Percentiles rank a stretch among this genome's conserved stretches.
phyloP scores from a whole-genome alignment of 2,888 invertebrate genomes.

The Endomychus coccineus region DNA sequence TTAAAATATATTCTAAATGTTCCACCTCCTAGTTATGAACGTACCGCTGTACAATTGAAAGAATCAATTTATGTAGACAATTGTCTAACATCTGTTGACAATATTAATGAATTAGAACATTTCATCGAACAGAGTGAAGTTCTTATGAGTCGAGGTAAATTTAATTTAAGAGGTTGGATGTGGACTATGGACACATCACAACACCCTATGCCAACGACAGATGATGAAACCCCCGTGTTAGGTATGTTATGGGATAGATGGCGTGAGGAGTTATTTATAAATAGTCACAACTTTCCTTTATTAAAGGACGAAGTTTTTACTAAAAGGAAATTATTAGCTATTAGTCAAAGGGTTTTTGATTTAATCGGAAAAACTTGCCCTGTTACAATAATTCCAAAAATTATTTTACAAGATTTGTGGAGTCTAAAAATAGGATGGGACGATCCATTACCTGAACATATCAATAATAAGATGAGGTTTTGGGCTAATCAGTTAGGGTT shows the following conservation, averaged over 20 bases:
- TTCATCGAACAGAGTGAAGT: not conserved
- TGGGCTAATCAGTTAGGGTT: slow-evolving; percentile 10
- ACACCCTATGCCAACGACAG: too few species aligned
- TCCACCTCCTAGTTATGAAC: too few species aligned
- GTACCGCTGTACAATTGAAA: too few species aligned
- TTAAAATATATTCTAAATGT: not conserved
- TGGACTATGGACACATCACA: too few species aligned
- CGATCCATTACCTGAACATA: slow-evolving; percentile 16
- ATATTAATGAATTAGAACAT: not conserved
- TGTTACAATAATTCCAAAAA: not conserved
- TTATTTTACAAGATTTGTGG: slow-evolving; percentile 1
- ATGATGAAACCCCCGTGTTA: slow-evolving; percentile 1
- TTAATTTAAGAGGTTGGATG: slow-evolving; percentile 7
- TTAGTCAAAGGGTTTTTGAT: slow-evolving; percentile 5
- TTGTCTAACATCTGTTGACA: not conserved
- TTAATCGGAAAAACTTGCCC: not conserved
- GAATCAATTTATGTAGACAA: too few species aligned
- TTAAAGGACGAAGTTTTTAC: too few species aligned
- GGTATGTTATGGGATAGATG: slow-evolving; percentile 4
- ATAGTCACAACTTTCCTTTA: too few species aligned
- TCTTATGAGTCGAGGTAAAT: not conserved
- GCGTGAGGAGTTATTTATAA: too few species aligned
- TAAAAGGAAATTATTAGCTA: slow-evolving; percentile 1
- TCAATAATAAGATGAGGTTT: slow-evolving; percentile 18
- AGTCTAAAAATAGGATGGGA: slow-evolving; percentile 4